Evolutionary conservation across 2,113 vertebrate species (phyloP).

Genomic region (Talpa occidentalis): DNA sequence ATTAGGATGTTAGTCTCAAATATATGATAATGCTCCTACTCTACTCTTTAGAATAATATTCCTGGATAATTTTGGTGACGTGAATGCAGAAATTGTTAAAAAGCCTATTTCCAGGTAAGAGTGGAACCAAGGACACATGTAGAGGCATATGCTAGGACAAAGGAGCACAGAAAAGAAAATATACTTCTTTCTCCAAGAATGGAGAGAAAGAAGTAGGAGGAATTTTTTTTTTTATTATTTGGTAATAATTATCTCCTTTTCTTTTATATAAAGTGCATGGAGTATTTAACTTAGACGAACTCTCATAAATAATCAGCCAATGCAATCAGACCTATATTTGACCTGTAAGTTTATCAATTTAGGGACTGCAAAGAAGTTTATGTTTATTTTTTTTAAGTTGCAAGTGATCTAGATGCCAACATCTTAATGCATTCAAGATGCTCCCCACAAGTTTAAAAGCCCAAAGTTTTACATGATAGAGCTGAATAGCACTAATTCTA

Average conservation of each 20-base stretch:
- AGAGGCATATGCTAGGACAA: background rate
- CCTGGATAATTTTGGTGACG: background rate
- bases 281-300: background rate
- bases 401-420: background rate
- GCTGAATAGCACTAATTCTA: background rate
- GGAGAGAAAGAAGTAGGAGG: background rate
- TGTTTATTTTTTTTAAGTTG: background rate
- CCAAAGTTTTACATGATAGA: background rate
- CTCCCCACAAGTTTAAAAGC: background rate
- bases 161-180: background rate
- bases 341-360: background rate
- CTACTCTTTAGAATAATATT: background rate
- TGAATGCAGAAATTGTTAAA: background rate
- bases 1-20: background rate
- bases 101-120: background rate
- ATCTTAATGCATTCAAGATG: background rate
- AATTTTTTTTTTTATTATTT: background rate
- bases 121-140: background rate
- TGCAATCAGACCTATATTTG: constrained; percentile 1
- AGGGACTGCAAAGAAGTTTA: background rate
- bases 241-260: background rate
- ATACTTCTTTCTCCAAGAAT: background rate
- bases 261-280: background rate
- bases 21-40: background rate
- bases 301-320: background rate